Evolutionary conservation across 1,140 invertebrate species (phyloP).

Genomic region (Papilio xuthus): DNA sequence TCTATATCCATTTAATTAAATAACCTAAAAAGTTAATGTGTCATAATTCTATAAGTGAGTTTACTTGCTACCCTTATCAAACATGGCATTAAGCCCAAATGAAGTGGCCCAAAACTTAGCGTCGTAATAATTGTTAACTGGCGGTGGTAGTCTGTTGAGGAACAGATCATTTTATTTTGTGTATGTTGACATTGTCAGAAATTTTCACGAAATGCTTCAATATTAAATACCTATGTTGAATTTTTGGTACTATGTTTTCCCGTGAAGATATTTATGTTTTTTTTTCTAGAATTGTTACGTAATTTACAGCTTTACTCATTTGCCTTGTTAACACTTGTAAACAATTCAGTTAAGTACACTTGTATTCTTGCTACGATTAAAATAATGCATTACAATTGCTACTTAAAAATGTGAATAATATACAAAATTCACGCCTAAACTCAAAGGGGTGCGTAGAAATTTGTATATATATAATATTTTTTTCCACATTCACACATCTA

Average conservation of each 20-base stretch:
- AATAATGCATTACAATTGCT: not conserved
- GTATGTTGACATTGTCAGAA: too few species aligned
- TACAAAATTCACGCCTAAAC: too few species aligned
- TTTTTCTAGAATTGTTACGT: not conserved
- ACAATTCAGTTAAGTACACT: not conserved
- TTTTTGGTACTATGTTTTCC: too few species aligned
- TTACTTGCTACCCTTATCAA: conserved; percentile 4
- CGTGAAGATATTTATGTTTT: too few species aligned
- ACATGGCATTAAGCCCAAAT: not conserved
- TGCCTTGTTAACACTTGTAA: not conserved
- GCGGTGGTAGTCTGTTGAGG: not conserved
- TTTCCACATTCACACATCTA: not conserved
- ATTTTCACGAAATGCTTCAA: too few species aligned
- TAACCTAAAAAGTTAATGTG: conserved; percentile 2
- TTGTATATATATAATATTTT: too few species aligned
- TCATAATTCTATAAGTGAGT: not conserved
- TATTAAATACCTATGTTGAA: too few species aligned
- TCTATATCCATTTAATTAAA: not conserved
- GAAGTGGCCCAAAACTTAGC: not conserved
- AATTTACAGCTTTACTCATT: not conserved
- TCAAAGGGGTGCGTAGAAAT: too few species aligned
- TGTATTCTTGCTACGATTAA: not conserved
- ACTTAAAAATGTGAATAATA: not conserved
- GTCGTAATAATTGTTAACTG: not conserved
- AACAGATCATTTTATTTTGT: too few species aligned